Base-by-base conservation (phyloP, 2,113 vertebrate genomes). In the Pteruthius melanotis region DNA sequence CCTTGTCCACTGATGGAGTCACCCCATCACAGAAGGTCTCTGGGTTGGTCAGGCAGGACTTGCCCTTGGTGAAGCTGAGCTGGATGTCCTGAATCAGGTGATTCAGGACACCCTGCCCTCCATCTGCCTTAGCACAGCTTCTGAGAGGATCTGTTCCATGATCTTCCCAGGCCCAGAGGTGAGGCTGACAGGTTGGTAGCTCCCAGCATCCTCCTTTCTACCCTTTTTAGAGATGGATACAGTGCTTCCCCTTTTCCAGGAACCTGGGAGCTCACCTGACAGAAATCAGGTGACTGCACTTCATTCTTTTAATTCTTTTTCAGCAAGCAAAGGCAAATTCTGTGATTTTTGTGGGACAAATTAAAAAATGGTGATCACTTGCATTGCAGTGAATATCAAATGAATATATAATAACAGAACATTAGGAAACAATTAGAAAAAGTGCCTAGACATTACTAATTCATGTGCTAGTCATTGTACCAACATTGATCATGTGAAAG, bases 341-440 rank as follows among this genome's bases (percentile, higher is more conserved):
- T 90, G 59, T 69, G 57, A 52, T 76, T 93, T 95, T 70, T 72
- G n/a, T 86, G 72, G 65, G 49, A 94, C 19, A 76, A 89, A 74
- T 83, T 76, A 75, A 95, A 87, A 96, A 96, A 93, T 64, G 91
- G 80, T 63, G 56, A 95, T 94, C 44, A 30, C 20, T 87, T 80
- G 61, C 52, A 92, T 95, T 93, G 54, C 54, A 86, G 50, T 56
- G 79, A 72, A 71, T 96, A 93, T 83, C 77, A 87, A 93, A 93
- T 96, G 95, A 83, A 96, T 93, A 96, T 97, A 65, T 88, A 90
- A 84, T 96, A 97, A 97, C 77, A 94, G 89, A 95, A 96, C 78
- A 87, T 95, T 95, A 85, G 80, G 96, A 97, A 98, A 95, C 87
- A 95, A 92, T 97, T 96, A 96, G 95, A 95, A 97, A 91, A 97